phyloP scores from a whole-genome alignment of 2,888 invertebrate species.

The Dioctria linearis region DNA sequence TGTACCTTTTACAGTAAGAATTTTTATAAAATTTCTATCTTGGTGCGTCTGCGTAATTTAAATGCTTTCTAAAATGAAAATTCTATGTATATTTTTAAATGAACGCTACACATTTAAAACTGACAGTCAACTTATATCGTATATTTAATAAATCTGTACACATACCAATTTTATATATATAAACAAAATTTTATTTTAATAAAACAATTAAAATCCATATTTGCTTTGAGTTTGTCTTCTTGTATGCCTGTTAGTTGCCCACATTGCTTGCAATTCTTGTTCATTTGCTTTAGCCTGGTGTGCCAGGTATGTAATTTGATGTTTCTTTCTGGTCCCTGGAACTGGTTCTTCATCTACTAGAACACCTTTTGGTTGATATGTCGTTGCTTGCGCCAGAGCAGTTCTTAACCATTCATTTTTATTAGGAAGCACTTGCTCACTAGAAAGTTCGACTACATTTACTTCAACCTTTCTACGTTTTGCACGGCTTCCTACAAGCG shows the following conservation, averaged over 20 bases:
- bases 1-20: too few relatives aligned
- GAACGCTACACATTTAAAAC: too few relatives aligned
- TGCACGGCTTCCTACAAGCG: slow-evolving; percentile 79
- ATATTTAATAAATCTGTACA: too few relatives aligned
- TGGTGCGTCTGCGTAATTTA: too few relatives aligned
- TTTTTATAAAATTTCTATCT: too few relatives aligned
- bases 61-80: too few relatives aligned
- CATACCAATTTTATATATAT: neutral
- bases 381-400: slow-evolving; percentile 81
- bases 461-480: slow-evolving; percentile 74
- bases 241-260: slow-evolving; percentile 90
- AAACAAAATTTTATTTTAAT: neutral
- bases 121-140: too few relatives aligned
- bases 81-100: too few relatives aligned
- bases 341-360: slow-evolving; percentile 72
- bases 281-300: slow-evolving; percentile 95
- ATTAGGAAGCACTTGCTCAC: slow-evolving; percentile 84
- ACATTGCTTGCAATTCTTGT: slow-evolving; percentile 92
- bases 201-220: slow-evolving; percentile 86
- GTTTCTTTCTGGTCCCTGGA: slow-evolving; percentile 85
- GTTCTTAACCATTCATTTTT: slow-evolving; percentile 87
- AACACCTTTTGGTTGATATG: slow-evolving; percentile 70
- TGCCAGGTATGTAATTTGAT: slow-evolving; percentile 97
- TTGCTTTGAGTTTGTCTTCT: slow-evolving; percentile 93
- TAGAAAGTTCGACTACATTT: slow-evolving; percentile 87